These are phyloP conservation scores for Clistopyga incitator DNA, from an alignment of 2,888 invertebrate species.

Conservation along the genomic window DNA sequence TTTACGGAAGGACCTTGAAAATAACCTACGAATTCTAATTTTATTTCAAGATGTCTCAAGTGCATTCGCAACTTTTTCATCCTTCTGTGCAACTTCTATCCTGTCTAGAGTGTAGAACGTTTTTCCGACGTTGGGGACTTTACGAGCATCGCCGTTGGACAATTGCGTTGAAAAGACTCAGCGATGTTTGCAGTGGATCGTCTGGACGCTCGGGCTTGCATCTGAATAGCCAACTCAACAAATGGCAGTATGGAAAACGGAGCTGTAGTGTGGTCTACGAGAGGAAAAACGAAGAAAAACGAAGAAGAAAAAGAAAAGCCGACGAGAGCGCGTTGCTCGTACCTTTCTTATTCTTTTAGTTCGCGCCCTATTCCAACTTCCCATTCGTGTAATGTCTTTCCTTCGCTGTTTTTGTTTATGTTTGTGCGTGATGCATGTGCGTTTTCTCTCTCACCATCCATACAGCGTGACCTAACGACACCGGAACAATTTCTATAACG, in stretches of 20 bases:
- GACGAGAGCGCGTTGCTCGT: background rate
- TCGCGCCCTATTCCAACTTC: constrained; percentile 4
- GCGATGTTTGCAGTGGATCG: constrained; percentile 24
- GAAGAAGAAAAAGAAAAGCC: background rate
- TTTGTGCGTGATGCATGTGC: constrained; percentile 36
- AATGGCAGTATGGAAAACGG: background rate
- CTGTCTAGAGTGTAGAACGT: background rate
- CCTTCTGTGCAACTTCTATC: background rate
- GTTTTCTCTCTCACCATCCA: constrained; percentile 36
- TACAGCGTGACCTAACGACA: constrained; percentile 54
- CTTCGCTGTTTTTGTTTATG: constrained; percentile 43
- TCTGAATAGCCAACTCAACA: background rate
- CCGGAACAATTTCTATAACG: constrained; percentile 74
- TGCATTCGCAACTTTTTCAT: background rate
- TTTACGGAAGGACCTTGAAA: background rate
- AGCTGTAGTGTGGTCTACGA: background rate
- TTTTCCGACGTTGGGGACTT: background rate
- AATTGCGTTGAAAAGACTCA: constrained; percentile 30
- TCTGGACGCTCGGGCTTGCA: constrained; percentile 21
- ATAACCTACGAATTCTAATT: background rate
- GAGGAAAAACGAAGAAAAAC: background rate
- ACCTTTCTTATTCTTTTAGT: constrained; percentile 19
- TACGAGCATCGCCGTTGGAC: background rate
- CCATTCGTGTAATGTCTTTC: constrained; percentile 26
- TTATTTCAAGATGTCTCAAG: background rate